These are phyloP conservation scores for Hydropsyche betteni DNA, from an alignment of 2,888 invertebrate genomes.

Conservation along the genomic window DNA sequence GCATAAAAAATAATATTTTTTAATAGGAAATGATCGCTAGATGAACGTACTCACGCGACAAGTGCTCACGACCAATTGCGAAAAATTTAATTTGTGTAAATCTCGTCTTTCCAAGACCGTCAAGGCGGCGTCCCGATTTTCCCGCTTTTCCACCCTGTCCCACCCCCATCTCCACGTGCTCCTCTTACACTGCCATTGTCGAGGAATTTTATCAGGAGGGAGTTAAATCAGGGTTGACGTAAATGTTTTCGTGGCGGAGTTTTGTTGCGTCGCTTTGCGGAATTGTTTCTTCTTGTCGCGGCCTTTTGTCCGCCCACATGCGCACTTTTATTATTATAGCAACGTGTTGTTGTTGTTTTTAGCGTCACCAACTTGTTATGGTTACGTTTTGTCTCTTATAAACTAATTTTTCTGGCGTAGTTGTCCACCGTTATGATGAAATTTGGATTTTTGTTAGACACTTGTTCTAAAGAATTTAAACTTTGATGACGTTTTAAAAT, in stretches of 20 bases:
- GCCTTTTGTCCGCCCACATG: conserved; percentile 20
- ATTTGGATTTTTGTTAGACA: background rate
- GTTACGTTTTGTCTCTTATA: conserved; percentile 32
- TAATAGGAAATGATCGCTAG: background rate
- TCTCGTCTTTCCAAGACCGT: conserved; percentile 12
- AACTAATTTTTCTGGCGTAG: conserved; percentile 26
- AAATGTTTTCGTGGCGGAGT: conserved; percentile 37
- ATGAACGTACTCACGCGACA: background rate
- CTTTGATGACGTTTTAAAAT: no score
- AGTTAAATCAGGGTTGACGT: conserved; percentile 38
- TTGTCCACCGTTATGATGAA: background rate
- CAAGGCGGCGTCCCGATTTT: background rate
- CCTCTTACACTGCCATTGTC: conserved; percentile 18
- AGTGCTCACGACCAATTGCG: conserved; percentile 30
- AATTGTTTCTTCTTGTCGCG: conserved; percentile 24
- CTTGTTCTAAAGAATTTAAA: background rate
- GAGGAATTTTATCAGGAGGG: conserved; percentile 36
- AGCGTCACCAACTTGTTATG: conserved; percentile 28
- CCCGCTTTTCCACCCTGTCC: background rate
- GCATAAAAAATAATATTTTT: no score
- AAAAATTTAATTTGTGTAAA: conserved; percentile 39
- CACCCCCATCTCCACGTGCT: background rate
- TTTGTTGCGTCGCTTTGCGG: conserved; percentile 39
- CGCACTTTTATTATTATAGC: background rate
- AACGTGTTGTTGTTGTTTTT: conserved; percentile 27